Evolutionary conservation across 2,113 vertebrate species (phyloP), one percentile per base, ranked within the genome.

Genomic region (Carlito syrichta): DNA sequence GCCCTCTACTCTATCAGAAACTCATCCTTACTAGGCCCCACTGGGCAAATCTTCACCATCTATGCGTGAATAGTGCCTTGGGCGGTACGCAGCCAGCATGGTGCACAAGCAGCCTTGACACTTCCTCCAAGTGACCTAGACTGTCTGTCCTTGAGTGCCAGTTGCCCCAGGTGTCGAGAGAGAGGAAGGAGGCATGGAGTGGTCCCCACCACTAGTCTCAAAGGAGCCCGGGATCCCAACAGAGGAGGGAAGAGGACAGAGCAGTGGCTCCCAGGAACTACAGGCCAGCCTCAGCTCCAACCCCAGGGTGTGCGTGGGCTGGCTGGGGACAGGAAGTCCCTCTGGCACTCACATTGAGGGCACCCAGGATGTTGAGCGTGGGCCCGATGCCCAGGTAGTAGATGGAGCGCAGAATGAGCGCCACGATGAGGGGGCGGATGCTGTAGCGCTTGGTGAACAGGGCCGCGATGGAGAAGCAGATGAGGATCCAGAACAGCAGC

Each of bases 341-440:
- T 2, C 17, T 19, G 6, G 79, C n/a, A 98, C 99, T 99, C 97
- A 99, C 99, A 1, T 99, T 99, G 97, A 99, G 98, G 0, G 99
- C 98, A 0, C 99, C 99, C 86, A 99, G 98, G 95, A 99, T 98
- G 95, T 99, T 98, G 73, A 99, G 99, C 0, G 99, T 99, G 98
- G 99, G 99, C 4, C 99, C 99, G 2, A 99, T 99, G 97, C 99
- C 99, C 10, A 99, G 86, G 98, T 99, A 99, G 97, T 99, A 99
- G 92, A 99, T 99, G 52, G 99, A 99, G 8, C 99, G 98, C 86
- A 99, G 96, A 94, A 99, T 99, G 89, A 99, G 98, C 0, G 99
- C 99, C 77, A 99, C 96, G 0, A 99, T 99, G 92, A 99, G 98
- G 0, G 99, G 99, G n/a, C 99, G 98, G 91, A 99, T 95, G 1